A percentile compares a stretch with the other conserved stretches of the same genome.
These are phyloP conservation scores for Phoenicopterus ruber DNA, from an alignment of 2,113 vertebrate species.

Conservation along the genomic window DNA sequence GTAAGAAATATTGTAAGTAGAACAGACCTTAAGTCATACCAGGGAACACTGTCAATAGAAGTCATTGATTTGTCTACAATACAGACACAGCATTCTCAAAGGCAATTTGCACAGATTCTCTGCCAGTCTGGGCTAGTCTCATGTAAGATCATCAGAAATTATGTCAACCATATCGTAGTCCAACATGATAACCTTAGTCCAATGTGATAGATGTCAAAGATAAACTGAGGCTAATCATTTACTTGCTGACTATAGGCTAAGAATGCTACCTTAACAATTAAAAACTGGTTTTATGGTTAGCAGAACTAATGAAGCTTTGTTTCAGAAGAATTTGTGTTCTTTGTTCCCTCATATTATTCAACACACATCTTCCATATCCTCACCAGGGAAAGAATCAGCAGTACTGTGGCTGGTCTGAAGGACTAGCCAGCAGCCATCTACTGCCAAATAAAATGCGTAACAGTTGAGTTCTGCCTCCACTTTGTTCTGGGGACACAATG, in stretches of 20 bases:
- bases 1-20: neutral
- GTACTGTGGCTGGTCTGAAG: neutral
- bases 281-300: neutral
- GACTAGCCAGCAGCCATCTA: neutral
- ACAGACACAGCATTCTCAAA: neutral
- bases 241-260: neutral
- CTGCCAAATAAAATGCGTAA: neutral
- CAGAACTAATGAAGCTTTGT: neutral
- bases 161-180: neutral
- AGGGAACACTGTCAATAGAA: neutral
- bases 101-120: neutral
- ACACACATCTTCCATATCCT: neutral
- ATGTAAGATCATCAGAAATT: neutral
- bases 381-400: neutral
- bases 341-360: neutral
- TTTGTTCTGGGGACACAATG: neutral
- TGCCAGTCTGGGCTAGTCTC: neutral
- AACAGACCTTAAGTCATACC: neutral
- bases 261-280: neutral
- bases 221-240: neutral
- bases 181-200: neutral
- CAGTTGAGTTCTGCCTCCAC: neutral
- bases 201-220: neutral
- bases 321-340: neutral
- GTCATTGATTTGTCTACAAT: neutral